A percentile compares a stretch with the other conserved stretches of the same genome.
phyloP scores from a whole-genome alignment of 2,888 invertebrate genomes.

The Galerucella nymphaeae region DNA sequence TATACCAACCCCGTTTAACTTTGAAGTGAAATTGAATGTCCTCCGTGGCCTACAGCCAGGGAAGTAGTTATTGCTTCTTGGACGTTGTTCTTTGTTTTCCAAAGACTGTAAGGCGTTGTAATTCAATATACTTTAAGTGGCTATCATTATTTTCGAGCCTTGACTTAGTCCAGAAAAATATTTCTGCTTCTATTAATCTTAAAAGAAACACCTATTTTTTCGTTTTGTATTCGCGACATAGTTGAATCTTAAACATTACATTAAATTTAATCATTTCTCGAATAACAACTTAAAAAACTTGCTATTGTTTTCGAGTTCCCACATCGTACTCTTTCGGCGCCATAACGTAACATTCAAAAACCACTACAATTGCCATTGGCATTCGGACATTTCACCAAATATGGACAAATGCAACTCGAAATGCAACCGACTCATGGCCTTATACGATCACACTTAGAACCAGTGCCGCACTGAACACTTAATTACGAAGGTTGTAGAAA shows the following conservation, averaged over 20 bases:
- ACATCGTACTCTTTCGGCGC: neutral
- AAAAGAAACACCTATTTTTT: too few species aligned
- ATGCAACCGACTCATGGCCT: constrained; percentile 18
- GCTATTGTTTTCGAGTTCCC: constrained; percentile 6
- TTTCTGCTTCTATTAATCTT: too few species aligned
- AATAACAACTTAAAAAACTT: neutral
- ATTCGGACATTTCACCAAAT: constrained; percentile 21
- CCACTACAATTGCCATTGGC: constrained; percentile 17
- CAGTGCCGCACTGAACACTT: neutral
- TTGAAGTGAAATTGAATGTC: too few species aligned
- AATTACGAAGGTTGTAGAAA: neutral
- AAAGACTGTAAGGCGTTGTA: too few species aligned
- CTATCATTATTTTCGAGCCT: too few species aligned
- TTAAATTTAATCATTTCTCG: neutral
- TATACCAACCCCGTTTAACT: too few species aligned
- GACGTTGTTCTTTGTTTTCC: too few species aligned
- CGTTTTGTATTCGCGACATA: neutral
- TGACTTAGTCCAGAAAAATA: too few species aligned
- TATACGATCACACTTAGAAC: constrained; percentile 15
- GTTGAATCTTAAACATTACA: neutral
- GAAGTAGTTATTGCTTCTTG: too few species aligned
- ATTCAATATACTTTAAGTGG: too few species aligned
- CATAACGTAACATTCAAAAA: constrained; percentile 13
- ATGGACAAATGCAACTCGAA: constrained; percentile 20
- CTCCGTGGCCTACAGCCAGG: too few species aligned